A percentile compares a stretch with the other conserved stretches of the same genome.
Evolutionary conservation across 2,888 invertebrate genomes (phyloP).

Genomic region (Cataglyphis altisquamis): DNA sequence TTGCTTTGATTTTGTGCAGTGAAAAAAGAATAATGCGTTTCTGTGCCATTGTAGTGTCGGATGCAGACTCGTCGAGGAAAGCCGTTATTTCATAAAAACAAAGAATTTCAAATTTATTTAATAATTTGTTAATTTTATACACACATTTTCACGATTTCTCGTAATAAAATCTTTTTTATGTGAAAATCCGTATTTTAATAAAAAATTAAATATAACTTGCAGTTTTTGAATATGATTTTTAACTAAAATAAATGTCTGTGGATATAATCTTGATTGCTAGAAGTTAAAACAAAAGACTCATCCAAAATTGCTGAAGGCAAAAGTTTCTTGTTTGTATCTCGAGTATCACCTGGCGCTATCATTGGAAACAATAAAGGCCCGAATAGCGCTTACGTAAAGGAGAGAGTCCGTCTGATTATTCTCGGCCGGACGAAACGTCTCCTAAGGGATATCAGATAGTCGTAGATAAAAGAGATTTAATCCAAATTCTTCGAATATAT

Average conservation of each 20-base stretch:
- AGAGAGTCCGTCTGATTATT: conserved; percentile 39
- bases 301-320: conserved; percentile 27
- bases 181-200: neutral
- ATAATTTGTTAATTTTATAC: neutral
- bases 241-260: neutral
- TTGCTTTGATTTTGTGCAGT: neutral
- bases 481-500: conserved; percentile 49
- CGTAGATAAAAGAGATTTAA: conserved; percentile 45
- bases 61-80: too few relatives aligned
- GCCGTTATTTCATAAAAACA: neutral
- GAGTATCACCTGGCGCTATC: conserved; percentile 39
- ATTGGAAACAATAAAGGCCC: conserved; percentile 33
- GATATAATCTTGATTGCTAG: conserved; percentile 9
- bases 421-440: conserved; percentile 37
- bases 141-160: neutral
- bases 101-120: neutral
- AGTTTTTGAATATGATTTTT: neutral
- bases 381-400: conserved; percentile 48
- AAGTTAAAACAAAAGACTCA: conserved; percentile 17
- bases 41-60: neutral
- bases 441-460: conserved; percentile 41
- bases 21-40: neutral
- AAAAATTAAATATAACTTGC: neutral
- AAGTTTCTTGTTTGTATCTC: conserved; percentile 26
- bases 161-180: neutral